Conservation (phyloP, 1,140 invertebrate species). For the Saccostrea echinata region DNA sequence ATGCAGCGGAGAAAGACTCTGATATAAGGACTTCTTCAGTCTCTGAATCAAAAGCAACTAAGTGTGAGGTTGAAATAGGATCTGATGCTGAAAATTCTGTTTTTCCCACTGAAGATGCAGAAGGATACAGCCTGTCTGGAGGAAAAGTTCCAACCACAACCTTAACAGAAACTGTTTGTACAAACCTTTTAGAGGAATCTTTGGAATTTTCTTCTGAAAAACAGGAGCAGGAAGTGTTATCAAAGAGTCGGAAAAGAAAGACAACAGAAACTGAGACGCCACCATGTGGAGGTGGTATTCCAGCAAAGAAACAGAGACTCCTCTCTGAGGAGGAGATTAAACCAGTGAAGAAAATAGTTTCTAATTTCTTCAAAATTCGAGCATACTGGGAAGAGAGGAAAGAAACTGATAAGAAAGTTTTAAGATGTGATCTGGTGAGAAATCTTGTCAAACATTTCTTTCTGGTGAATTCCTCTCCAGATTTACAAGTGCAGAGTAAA, state of each 20-base stretch:
- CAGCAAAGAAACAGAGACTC: background rate
- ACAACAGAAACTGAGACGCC: background rate
- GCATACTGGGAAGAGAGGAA: background rate
- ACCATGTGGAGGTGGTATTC: background rate
- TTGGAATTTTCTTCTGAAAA: background rate
- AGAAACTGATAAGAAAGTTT: background rate
- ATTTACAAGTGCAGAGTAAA: background rate
- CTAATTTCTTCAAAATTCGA: background rate
- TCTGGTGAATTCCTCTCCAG: background rate
- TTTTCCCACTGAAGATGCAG: background rate
- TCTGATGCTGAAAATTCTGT: background rate
- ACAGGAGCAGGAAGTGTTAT: background rate
- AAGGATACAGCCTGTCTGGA: background rate
- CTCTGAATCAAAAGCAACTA: background rate
- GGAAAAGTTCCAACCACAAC: background rate
- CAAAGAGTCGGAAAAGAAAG: background rate
- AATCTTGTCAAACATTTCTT: conserved; percentile 18
- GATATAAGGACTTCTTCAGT: background rate
- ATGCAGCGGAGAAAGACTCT: background rate
- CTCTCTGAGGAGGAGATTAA: background rate
- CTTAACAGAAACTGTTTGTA: background rate
- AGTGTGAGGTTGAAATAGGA: background rate
- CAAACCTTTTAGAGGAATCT: background rate
- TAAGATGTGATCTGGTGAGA: background rate
- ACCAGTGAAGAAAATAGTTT: background rate